These are phyloP conservation scores for Clinocottus analis DNA, from an alignment of 2,113 vertebrate genomes.

Conservation along the genomic window DNA sequence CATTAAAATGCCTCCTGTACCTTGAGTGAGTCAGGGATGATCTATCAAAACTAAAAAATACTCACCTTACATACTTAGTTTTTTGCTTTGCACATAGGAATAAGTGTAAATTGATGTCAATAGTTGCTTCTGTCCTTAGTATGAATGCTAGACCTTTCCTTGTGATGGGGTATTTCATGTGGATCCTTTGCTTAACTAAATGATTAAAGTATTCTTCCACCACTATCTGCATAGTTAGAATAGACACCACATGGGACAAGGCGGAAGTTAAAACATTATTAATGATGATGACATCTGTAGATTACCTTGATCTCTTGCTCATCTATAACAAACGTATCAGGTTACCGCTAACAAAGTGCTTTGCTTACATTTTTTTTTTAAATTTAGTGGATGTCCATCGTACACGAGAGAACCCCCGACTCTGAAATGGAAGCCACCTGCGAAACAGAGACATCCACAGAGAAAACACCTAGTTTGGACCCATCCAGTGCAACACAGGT, in stretches of 20 bases:
- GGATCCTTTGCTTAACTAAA: neutral
- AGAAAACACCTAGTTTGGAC: conserved; percentile 51
- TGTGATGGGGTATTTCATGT: neutral
- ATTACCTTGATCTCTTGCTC: neutral
- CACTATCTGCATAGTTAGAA: neutral
- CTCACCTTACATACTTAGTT: too few relatives aligned
- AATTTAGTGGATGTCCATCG: conserved; percentile 48
- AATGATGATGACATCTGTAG: neutral
- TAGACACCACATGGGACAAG: neutral
- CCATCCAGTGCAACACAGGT: conserved; percentile 80
- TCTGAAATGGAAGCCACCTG: conserved; percentile 56
- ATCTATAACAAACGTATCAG: neutral
- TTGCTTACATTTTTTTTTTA: neutral
- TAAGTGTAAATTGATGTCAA: neutral
- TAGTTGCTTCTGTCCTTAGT: neutral
- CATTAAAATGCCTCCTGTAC: too few relatives aligned
- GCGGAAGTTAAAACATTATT: neutral
- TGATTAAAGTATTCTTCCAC: neutral
- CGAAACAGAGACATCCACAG: conserved; percentile 34
- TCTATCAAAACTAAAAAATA: too few relatives aligned
- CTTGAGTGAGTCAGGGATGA: too few relatives aligned
- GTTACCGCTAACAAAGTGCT: neutral
- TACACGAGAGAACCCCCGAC: conserved; percentile 67
- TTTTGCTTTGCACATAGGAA: too few relatives aligned
- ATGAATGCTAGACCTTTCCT: neutral